Conservation (phyloP, 2,113 vertebrate species). For the Alectura lathami region DNA sequence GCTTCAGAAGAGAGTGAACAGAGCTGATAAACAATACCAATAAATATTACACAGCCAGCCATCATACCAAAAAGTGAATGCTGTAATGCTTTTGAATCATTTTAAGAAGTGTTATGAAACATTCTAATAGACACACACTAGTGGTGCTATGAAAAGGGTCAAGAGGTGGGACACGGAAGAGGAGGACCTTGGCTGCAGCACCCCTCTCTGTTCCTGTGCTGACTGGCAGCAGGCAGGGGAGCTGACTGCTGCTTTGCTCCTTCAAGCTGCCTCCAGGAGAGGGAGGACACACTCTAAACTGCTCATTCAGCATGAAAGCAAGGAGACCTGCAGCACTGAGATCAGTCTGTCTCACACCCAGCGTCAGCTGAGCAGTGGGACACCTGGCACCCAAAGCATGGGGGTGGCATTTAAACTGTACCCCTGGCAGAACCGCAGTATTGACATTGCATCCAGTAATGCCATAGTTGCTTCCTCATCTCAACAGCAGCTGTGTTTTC, state of each 20-base stretch:
- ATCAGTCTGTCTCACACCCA: background rate
- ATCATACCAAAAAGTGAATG: background rate
- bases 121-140: background rate
- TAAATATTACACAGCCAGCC: background rate
- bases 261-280: background rate
- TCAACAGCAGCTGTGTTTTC: constrained; percentile 59
- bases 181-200: background rate
- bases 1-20: background rate
- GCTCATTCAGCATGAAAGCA: background rate
- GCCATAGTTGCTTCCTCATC: background rate
- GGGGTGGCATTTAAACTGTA: background rate
- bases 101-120: background rate
- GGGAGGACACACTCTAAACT: background rate
- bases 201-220: background rate
- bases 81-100: background rate
- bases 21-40: background rate
- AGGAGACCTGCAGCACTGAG: background rate
- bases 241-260: background rate
- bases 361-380: background rate
- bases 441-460: background rate
- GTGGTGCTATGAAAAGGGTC: background rate
- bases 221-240: background rate
- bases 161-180: background rate
- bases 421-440: background rate
- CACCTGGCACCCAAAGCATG: background rate